These are phyloP conservation scores for Heteronetta atricapilla DNA, from an alignment of 2,113 vertebrate genomes.

Conservation along the genomic window DNA sequence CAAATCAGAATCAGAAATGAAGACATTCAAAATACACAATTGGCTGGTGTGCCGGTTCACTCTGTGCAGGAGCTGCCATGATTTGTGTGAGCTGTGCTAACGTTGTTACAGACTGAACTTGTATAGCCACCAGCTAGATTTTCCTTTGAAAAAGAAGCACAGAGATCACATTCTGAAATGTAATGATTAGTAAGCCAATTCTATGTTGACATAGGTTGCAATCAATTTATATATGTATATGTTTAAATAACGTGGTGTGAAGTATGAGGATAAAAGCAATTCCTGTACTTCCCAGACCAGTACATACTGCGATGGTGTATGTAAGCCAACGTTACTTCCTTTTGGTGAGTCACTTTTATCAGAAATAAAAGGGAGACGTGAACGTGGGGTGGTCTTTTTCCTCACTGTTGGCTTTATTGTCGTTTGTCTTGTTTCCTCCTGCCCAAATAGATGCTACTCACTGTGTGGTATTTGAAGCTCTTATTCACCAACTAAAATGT, in stretches of 20 bases:
- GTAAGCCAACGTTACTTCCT: not conserved
- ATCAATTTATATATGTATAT: not conserved
- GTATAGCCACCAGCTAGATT: not conserved
- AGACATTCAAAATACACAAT: not conserved
- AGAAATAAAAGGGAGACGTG: not conserved
- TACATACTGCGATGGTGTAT: not conserved
- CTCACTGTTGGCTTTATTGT: not conserved
- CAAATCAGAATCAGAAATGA: not conserved
- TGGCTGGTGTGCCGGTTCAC: not conserved
- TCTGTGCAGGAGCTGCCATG: not conserved
- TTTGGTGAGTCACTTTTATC: not conserved
- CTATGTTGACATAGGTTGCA: not conserved
- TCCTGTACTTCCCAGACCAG: not conserved
- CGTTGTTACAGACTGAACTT: not conserved
- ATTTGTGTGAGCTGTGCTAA: fast-evolving
- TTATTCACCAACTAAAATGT: not conserved
- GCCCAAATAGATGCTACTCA: not conserved
- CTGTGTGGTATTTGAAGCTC: not conserved
- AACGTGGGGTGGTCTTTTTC: not conserved
- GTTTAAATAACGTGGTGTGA: not conserved
- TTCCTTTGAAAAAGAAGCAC: not conserved
- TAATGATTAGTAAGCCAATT: not conserved
- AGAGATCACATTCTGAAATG: not conserved
- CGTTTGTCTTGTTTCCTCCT: not conserved
- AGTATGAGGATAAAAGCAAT: not conserved